These are phyloP conservation scores for Catocala fraxini DNA, from an alignment of 2,888 invertebrate species.

Conservation along the genomic window DNA sequence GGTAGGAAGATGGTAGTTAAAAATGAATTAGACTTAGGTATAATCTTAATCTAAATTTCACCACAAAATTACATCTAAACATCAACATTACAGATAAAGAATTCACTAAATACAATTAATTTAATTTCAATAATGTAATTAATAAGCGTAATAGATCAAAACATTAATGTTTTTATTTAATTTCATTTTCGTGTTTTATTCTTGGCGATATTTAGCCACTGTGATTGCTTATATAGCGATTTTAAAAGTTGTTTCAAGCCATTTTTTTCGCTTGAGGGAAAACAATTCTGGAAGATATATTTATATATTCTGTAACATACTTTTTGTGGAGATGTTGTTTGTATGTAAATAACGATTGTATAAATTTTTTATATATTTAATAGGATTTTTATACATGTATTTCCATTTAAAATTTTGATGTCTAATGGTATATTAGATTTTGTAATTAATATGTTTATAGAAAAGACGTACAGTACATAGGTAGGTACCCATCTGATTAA, in stretches of 20 bases:
- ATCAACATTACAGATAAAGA: constrained; percentile 81
- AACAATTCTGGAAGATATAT: no score
- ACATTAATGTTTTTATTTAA: constrained; percentile 78
- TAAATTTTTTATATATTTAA: not conserved
- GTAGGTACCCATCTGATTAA: no score
- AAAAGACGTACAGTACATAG: no score
- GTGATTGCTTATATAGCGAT: constrained; percentile 53
- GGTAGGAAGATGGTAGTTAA: constrained; percentile 22
- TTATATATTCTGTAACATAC: no score
- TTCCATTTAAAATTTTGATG: not conserved
- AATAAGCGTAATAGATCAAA: constrained; percentile 88
- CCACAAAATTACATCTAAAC: constrained; percentile 75
- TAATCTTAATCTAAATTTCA: constrained; percentile 52
- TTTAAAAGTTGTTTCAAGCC: constrained; percentile 11
- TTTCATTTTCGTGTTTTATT: constrained; percentile 40
- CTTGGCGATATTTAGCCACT: constrained; percentile 60
- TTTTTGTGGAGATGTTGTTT: not conserved
- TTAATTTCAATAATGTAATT: constrained; percentile 79
- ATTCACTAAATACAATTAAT: constrained; percentile 81
- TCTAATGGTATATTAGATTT: not conserved
- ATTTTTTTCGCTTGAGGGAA: not conserved
- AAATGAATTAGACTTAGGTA: constrained; percentile 39
- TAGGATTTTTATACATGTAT: not conserved
- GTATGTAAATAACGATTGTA: not conserved
- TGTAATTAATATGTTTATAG: no score